Evolutionary conservation across 2,113 vertebrate genomes (phyloP), one percentile per base, ranked within the genome.

Genomic region (Perca schrenkii): DNA sequence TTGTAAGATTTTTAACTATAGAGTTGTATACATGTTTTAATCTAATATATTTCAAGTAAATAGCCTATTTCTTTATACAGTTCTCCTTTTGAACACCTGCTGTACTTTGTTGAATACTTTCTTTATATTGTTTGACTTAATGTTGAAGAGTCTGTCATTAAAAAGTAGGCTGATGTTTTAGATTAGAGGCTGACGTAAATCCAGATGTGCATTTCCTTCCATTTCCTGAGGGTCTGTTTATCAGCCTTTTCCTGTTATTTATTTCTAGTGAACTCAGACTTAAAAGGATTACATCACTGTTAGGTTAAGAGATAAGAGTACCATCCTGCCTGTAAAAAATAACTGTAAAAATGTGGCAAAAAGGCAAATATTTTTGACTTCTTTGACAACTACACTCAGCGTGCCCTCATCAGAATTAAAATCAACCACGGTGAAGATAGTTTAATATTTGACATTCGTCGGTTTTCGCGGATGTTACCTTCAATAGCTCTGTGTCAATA

Each of bases 31-130:
- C 47, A 62, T 72, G 8, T 85, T 70, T 64, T 86, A 72, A 64
- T 80, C 11, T 86, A 91, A 87, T 91, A 87, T 92, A 88, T 90
- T 86, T 16, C 6, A 80, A 79, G 2, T 80, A 87, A 78, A 88
- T 22, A 21, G 8, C 50, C 52, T 63, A 73, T 69, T 58, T 69
- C 10, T 47, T 15, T 85, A 83, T 89, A 91, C 76, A 90, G 31
- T 0, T 57, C 40, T 81, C 75, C 10, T 46, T 85, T 43, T 74
- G 46, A 85, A 75, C 53, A 57, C 58, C 21, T 63, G n/a, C 34
- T 69, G 43, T 72, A 17, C 10, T 58, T 70, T 70, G 34, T 60
- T 79, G 17, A 47, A 7, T 28, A 17, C n/a, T 49, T 63, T 72
- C 11, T 76, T 68, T 4, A 13, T 15, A 40, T 68, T 73, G 6